Evolutionary conservation across 2,113 vertebrate genomes (phyloP).

Genomic region (Pleuronectes platessa): DNA sequence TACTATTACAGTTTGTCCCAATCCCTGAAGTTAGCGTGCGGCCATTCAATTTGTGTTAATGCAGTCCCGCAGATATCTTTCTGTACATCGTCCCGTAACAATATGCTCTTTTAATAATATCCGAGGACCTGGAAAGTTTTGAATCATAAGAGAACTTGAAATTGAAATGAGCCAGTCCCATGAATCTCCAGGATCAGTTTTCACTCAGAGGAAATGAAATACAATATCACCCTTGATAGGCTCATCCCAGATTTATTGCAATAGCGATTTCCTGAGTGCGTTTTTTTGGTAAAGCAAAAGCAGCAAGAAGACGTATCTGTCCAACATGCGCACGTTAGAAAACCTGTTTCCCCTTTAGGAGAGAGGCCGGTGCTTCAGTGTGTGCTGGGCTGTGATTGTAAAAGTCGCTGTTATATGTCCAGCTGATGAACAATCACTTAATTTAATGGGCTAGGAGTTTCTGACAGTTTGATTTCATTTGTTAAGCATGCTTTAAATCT

Average conservation of each 20-base stretch:
- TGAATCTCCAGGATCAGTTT: slow-evolving; percentile 70
- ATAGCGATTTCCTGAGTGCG: slow-evolving; percentile 64
- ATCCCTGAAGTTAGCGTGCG: not conserved
- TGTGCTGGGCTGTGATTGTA: slow-evolving; percentile 69
- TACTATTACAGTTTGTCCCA: slow-evolving; percentile 21
- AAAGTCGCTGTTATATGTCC: slow-evolving; percentile 57
- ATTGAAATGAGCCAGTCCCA: slow-evolving; percentile 66
- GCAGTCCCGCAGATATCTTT: slow-evolving; percentile 4
- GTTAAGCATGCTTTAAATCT: slow-evolving; percentile 74
- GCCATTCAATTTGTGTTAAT: slow-evolving; percentile 9
- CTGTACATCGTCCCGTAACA: slow-evolving; percentile 21
- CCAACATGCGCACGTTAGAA: slow-evolving; percentile 34
- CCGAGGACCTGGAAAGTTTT: slow-evolving; percentile 55
- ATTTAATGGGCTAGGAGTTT: slow-evolving; percentile 60
- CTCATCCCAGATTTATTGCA: slow-evolving; percentile 75
- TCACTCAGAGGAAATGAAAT: slow-evolving; percentile 75
- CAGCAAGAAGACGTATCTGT: slow-evolving; percentile 48
- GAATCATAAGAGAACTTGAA: slow-evolving; percentile 56
- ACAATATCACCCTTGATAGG: slow-evolving; percentile 68
- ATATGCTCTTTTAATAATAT: slow-evolving; percentile 59
- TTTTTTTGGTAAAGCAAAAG: slow-evolving; percentile 63
- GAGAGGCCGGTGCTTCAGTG: slow-evolving; percentile 43
- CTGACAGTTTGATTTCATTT: slow-evolving; percentile 77
- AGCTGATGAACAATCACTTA: slow-evolving; percentile 68
- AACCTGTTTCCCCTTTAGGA: slow-evolving; percentile 24